A percentile compares a stretch with the other conserved stretches of the same genome.
These are phyloP conservation scores for Nephila pilipes DNA, from an alignment of 1,140 invertebrate genomes.

Conservation along the genomic window DNA sequence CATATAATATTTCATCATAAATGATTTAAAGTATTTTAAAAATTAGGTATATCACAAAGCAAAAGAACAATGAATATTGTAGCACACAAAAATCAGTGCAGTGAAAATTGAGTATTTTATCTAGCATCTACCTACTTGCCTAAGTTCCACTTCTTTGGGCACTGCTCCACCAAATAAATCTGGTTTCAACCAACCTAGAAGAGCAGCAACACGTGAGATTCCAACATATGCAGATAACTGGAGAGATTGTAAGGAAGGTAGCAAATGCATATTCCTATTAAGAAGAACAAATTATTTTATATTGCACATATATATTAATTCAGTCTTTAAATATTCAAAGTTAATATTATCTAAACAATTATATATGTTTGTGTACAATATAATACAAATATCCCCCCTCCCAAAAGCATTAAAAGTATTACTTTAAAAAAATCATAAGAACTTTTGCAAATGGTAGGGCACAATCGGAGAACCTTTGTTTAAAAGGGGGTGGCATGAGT, in stretches of 20 bases:
- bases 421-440: too few species aligned
- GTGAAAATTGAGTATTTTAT: neutral
- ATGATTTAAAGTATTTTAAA: too few species aligned
- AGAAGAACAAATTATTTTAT: neutral
- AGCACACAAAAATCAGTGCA: too few species aligned
- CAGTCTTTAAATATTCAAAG: too few species aligned
- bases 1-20: too few species aligned
- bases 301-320: neutral
- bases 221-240: conserved; percentile 80
- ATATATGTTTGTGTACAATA: too few species aligned
- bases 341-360: too few species aligned
- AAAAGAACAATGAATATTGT: neutral
- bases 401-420: too few species aligned
- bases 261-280: conserved; percentile 80
- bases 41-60: neutral
- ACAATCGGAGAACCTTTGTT: too few species aligned
- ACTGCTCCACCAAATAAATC: conserved; percentile 46
- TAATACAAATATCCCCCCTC: too few species aligned
- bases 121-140: conserved; percentile 58
- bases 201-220: conserved; percentile 54
- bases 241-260: conserved; percentile 81
- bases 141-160: conserved; percentile 40
- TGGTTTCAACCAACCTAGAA: conserved; percentile 49
- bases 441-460: too few species aligned
- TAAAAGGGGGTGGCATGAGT: too few species aligned